These are phyloP conservation scores for Calameuta filiformis DNA, from an alignment of 2,888 invertebrate species.

Conservation along the genomic window DNA sequence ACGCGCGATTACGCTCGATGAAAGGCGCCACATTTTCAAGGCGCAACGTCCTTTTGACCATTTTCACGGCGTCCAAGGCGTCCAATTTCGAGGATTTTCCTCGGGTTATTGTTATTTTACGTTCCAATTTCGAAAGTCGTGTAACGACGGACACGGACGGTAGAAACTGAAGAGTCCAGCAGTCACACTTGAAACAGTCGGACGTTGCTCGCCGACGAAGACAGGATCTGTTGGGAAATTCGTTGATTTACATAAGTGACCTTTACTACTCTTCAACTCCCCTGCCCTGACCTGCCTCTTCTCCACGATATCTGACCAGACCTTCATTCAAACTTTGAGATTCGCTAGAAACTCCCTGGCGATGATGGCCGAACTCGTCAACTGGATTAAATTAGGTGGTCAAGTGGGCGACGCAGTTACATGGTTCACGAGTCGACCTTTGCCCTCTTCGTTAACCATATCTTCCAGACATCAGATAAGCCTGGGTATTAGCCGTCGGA, in stretches of 20 bases:
- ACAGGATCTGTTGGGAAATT: background rate
- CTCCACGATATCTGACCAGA: background rate
- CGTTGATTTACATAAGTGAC: conserved; percentile 17
- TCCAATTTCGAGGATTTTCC: background rate
- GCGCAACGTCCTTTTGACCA: background rate
- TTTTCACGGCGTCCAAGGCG: background rate
- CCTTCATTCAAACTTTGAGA: conserved; percentile 17
- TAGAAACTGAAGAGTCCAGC: background rate
- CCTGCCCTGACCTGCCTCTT: background rate
- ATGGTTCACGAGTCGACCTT: conserved; percentile 18
- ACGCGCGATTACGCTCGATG: background rate
- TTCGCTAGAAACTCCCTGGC: conserved; percentile 9
- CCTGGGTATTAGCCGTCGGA: background rate
- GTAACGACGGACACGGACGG: background rate
- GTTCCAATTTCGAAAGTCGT: background rate
- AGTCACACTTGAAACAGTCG: background rate
- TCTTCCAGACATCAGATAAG: background rate
- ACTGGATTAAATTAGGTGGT: background rate
- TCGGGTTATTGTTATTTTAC: conserved; percentile 2
- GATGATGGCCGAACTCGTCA: conserved; percentile 6
- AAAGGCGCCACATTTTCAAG: background rate
- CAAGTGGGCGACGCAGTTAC: conserved; percentile 13
- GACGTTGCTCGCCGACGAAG: background rate
- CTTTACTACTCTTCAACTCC: background rate
- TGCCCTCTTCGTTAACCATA: conserved; percentile 14